Base-by-base conservation (phyloP, 2,888 invertebrate genomes). In the Bombylius major region DNA sequence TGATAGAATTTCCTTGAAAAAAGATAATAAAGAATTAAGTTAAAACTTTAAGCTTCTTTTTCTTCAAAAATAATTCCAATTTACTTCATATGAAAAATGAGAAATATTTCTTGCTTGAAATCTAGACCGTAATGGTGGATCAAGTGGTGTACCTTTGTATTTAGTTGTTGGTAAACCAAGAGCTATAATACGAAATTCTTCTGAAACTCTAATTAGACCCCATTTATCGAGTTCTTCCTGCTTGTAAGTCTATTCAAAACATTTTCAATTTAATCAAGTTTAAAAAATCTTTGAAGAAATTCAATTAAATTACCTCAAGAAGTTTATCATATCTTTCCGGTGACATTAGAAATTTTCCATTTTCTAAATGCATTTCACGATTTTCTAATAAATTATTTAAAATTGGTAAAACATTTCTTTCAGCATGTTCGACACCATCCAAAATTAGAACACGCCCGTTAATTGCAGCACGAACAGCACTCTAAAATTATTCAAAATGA, bases 361-460 rank as follows among this genome's bases (percentile, higher is more conserved):
- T 97, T 76, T 98, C 97, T 59, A 98, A 77, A 74, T 97, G 94
- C 96, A 98, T 97, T 76, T 98, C 98, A 56, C 97, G 80, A 74
- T 98, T 98, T 76, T 98, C 97, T 54, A 98, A 76, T 55, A 98
- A 78, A 76, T 98, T 98, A 74, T 98, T 98, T 47, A 98, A 77
- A 51, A 98, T 89, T 44, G 97, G 97, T 58, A 98, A 76, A 47
- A 98, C 97, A 78, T 98, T 98, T 51, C 97, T 79, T 71, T 98
- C 98, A 0, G 96, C 95, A 70, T 97, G 96, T 77, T 98, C 97
- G 56, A 98, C 92, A 3, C 97, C 98, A 73, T 98, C 97, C 56
- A 98, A 77, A 4, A 98, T 80, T 14, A 98, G 78, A 12, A 96
- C 81, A 50, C 96, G 79, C 0, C 97, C 97, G 74, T 92, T 79